Evolutionary conservation across 2,113 vertebrate species (phyloP), one percentile per base, ranked within the genome.

Genomic region (Corydoras maculifer): DNA sequence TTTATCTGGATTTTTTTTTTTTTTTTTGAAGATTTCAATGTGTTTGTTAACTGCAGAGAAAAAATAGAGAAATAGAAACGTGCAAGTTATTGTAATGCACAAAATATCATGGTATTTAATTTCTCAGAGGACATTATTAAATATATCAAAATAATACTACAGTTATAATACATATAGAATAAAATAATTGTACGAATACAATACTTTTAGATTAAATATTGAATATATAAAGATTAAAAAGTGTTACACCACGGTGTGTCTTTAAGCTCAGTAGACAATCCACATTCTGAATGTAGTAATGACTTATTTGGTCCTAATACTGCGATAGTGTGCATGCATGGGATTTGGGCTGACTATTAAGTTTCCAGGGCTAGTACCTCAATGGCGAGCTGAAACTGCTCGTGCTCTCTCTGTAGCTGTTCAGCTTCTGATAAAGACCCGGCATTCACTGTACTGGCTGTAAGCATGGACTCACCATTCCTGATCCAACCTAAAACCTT

Each of bases 401-500:
- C 97, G 0, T 99, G 18, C 18, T 25, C 18, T 25, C 18, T 25
- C 18, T 25, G 18, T 25, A 25, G 18, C 18, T 25, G 18, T 81
- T 99, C 97, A 0, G 96, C 97, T 80, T 98, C 96, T 0, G 96
- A 98, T 69, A 99, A 85, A 61, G 95, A 98, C 79, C 95, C 96
- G 10, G 97, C 96, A 0, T 97, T 98, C 84, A 98, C 88, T 50
- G 97, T 91, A 84, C 92, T 98, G 58, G 97, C 96, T 0, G 92
- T 95, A 78, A 99, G 85, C 95, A 98, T 98, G 0, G 97, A 94
- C 81, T 99, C 97, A 2, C 96, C 97, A 6, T 98, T 98, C 18
- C 93, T 90, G 81, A 99, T 99, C 97, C 95, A 98, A 31, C 94
- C 94, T 58, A 99, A 89, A 71, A 99, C 97, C 97, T 99, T 89